phyloP scores from a whole-genome alignment of 1,140 invertebrate genomes.

The Dysdera silvatica region DNA sequence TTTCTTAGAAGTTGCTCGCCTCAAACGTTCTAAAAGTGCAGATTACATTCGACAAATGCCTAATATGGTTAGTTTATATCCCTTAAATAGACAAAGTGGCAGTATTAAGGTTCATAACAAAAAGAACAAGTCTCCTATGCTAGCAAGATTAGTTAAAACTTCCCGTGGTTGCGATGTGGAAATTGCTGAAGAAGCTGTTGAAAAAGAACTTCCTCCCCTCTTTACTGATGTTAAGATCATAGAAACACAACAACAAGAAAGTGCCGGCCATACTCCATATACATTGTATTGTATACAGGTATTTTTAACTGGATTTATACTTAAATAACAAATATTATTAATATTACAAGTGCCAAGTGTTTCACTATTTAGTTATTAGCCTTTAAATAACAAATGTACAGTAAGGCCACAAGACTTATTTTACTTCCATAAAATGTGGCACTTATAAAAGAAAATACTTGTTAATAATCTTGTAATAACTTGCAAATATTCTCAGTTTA shows the following conservation, averaged over 20 bases:
- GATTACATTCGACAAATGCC: slow-evolving; percentile 26
- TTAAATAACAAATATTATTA: too few relatives aligned
- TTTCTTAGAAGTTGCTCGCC: too few relatives aligned
- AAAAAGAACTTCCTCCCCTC: slow-evolving; percentile 34
- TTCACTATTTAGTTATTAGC: too few relatives aligned
- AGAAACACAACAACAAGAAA: slow-evolving; percentile 38
- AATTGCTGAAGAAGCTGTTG: slow-evolving; percentile 39
- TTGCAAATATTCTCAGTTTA: too few relatives aligned
- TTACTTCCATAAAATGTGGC: too few relatives aligned
- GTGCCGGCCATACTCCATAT: slow-evolving; percentile 37
- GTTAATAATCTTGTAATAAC: too few relatives aligned
- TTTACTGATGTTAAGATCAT: slow-evolving; percentile 42
- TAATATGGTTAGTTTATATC: slow-evolving; percentile 4
- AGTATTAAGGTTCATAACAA: slow-evolving; percentile 14
- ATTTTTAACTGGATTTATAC: background rate
- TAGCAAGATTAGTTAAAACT: slow-evolving; percentile 7
- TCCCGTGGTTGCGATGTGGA: slow-evolving; percentile 26
- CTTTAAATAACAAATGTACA: too few relatives aligned
- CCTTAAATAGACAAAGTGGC: slow-evolving; percentile 16
- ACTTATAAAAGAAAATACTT: too few relatives aligned
- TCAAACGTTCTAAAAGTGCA: slow-evolving; percentile 24
- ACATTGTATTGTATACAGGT: slow-evolving; percentile 43
- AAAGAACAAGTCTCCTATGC: slow-evolving; percentile 16
- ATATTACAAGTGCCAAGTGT: too few relatives aligned
- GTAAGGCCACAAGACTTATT: too few relatives aligned